phyloP scores from a whole-genome alignment of 2,113 vertebrate species.

The Hippocampus guttulatus region DNA sequence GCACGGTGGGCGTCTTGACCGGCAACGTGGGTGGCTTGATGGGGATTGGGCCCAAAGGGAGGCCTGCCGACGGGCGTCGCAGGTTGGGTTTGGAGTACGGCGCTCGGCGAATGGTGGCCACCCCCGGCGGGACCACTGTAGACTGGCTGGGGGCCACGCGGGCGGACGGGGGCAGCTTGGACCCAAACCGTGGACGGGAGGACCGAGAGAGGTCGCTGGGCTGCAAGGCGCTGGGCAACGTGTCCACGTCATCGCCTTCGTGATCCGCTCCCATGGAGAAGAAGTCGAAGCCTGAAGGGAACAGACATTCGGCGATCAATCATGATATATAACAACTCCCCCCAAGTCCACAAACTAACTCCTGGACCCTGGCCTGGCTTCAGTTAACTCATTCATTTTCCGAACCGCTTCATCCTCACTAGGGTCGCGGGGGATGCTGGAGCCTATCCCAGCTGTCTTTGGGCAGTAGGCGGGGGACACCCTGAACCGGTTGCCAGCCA shows the following conservation, averaged over 20 bases:
- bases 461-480: too few relatives aligned
- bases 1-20: conserved; percentile 90
- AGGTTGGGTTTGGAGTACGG: conserved; percentile 91
- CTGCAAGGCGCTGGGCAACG: conserved; percentile 81
- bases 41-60: conserved; percentile 82
- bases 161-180: conserved; percentile 83
- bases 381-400: neutral
- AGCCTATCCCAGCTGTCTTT: too few relatives aligned
- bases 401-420: too few relatives aligned
- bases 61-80: conserved; percentile 74
- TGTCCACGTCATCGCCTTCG: conserved; percentile 84
- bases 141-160: conserved; percentile 80
- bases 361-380: too few relatives aligned
- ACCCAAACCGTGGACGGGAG: conserved; percentile 86
- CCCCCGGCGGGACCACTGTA: conserved; percentile 80
- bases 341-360: neutral
- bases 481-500: too few relatives aligned
- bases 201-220: conserved; percentile 86
- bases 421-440: too few relatives aligned
- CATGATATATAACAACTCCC: too few relatives aligned
- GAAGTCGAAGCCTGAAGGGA: conserved; percentile 85
- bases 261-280: conserved; percentile 84
- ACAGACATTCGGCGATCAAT: too few relatives aligned
- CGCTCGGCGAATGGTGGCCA: conserved; percentile 89
- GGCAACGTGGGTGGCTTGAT: conserved; percentile 91